Base-by-base conservation (phyloP, 2,888 invertebrate genomes). In the Ectobius pallidus region DNA sequence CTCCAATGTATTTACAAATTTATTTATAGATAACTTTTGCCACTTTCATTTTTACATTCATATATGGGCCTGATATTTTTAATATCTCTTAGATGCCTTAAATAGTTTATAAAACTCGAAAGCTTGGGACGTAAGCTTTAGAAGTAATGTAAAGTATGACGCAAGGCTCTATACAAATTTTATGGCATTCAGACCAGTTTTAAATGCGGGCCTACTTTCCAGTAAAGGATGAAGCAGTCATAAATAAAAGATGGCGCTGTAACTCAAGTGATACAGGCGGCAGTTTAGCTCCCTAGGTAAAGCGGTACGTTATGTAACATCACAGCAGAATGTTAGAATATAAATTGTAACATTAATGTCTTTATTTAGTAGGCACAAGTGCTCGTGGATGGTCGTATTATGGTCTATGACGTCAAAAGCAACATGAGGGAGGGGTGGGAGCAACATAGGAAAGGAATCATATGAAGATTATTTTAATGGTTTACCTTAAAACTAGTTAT, bases 261-360 rank as follows among this genome's bases (percentile, higher is more conserved):
- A 25, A 25, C 25, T 4, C 16, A 52, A 52, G 25, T 52, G 52
- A 11, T 52, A 25, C 52, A 11, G 52, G 18, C 22, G 25, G 25
- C 52, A 52, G 52, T 22, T 52, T n/a, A 25, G 22, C 25, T 52
- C 25, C 52, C 52, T 22, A 11, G 52, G 25, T 52, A n/a, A n/a
- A n/a, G n/a, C n/a, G n/a, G n/a, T n/a, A n/a, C n/a, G n/a, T n/a
- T 52, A 25, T 14, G 52, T 25, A 52, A 25, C 25, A 52, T 46
- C 46, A n/a, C 18, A 3, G 22, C 25, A 22, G 52, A 52, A 25
- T 52, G 52, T 11, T n/a, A 25, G 52, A 52, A 52, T 52, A 52
- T 52, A 52, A 52, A 52, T 52, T 52, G 52, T 25, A 52, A 52
- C 52, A 52, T 52, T 52, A 52, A 52, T 52, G 52, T 25, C 20